Conservation (phyloP, 2,113 vertebrate genomes). For the Rynchops niger region DNA sequence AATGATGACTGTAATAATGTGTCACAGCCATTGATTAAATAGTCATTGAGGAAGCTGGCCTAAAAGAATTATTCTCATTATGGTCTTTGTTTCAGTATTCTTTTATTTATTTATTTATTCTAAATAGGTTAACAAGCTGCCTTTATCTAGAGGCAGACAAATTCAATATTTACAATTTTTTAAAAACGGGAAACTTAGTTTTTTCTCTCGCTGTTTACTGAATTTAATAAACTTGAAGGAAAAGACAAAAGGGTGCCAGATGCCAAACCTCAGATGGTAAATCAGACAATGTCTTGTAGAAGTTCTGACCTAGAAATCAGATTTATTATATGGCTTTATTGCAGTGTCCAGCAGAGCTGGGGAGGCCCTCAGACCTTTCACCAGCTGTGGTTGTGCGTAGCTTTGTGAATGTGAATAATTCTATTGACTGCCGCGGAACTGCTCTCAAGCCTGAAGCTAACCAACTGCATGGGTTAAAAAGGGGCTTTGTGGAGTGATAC, state of each 20-base stretch:
- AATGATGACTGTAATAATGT: constrained; percentile 29
- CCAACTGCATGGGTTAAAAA: neutral
- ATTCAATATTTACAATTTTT: neutral
- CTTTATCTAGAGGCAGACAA: neutral
- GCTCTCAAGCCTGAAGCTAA: neutral
- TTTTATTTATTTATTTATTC: neutral
- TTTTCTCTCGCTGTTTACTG: neutral
- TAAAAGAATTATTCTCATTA: constrained; percentile 31
- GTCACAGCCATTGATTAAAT: constrained; percentile 61
- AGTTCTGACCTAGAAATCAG: neutral
- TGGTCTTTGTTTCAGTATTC: neutral
- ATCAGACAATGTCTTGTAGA: neutral
- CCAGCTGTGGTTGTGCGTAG: neutral
- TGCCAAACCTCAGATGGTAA: neutral
- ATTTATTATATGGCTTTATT: neutral
- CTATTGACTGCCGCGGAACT: neutral
- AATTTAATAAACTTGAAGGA: neutral
- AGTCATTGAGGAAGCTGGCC: neutral
- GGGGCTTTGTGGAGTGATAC: neutral
- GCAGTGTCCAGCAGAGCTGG: neutral
- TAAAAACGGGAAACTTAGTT: neutral
- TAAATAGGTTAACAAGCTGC: constrained; percentile 5
- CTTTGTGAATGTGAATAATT: neutral
- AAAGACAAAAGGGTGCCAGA: neutral
- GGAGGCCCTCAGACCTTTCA: neutral